phyloP scores from a whole-genome alignment of 2,113 vertebrate genomes.

The Elachura formosa region DNA sequence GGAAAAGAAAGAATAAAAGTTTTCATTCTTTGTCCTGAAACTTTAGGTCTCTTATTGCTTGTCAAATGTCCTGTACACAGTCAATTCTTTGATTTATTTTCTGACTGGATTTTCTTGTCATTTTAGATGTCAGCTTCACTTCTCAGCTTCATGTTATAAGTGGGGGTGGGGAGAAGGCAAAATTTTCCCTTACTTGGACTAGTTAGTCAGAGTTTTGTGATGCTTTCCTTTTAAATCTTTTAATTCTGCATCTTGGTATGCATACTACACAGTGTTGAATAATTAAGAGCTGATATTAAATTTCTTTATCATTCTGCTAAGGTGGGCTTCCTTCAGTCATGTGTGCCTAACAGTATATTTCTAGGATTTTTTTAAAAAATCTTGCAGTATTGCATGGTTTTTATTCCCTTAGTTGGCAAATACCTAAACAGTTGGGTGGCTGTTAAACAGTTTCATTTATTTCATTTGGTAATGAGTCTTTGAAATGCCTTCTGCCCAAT shows the following conservation, averaged over 20 bases:
- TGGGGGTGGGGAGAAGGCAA: rapidly evolving
- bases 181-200: not conserved
- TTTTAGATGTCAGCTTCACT: not conserved
- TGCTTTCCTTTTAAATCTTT: not conserved
- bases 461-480: not conserved
- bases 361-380: not conserved
- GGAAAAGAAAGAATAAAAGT: not conserved
- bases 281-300: not conserved
- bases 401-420: not conserved
- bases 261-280: not conserved
- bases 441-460: not conserved
- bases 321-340: not conserved
- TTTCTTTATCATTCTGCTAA: not conserved
- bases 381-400: not conserved
- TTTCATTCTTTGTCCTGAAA: not conserved
- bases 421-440: not conserved
- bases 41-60: not conserved
- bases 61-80: not conserved
- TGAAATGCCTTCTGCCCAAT: not conserved
- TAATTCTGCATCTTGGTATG: not conserved
- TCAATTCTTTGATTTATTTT: not conserved
- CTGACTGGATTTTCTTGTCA: rapidly evolving
- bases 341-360: not conserved
- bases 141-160: not conserved
- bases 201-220: not conserved